phyloP scores from a whole-genome alignment of 2,113 vertebrate species.

The Columba livia region DNA sequence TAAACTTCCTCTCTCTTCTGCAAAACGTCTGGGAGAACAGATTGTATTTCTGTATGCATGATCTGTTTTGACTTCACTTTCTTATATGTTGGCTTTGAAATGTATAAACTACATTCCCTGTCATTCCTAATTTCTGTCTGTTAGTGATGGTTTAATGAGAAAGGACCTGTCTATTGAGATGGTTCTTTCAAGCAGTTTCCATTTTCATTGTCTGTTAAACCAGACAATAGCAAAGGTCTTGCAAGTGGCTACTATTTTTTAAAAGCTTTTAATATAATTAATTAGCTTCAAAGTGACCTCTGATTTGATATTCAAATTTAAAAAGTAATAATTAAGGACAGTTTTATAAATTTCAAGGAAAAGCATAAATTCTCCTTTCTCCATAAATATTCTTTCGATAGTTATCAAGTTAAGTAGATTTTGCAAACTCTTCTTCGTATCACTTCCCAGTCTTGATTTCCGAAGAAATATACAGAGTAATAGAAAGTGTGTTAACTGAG shows the following conservation, averaged over 20 bases:
- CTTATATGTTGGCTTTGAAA: neutral
- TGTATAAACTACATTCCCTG: neutral
- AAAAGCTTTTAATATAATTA: neutral
- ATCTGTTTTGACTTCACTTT: neutral
- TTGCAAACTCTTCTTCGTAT: neutral
- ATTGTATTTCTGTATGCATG: neutral
- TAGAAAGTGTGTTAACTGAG: neutral
- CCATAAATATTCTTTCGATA: neutral
- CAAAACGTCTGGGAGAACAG: neutral
- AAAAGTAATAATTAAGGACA: neutral
- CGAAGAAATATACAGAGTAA: neutral
- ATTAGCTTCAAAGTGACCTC: neutral
- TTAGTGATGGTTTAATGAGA: neutral
- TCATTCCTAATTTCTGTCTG: neutral
- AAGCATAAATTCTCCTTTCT: neutral
- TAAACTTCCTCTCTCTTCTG: neutral
- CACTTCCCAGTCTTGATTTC: neutral
- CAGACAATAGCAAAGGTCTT: neutral
- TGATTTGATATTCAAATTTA: neutral
- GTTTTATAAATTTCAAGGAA: neutral
- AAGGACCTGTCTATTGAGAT: neutral
- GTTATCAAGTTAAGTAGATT: neutral
- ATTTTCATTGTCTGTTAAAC: neutral
- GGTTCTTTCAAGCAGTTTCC: neutral
- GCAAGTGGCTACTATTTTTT: neutral